Conservation (phyloP, 2,113 vertebrate genomes). For the Turnix velox region DNA sequence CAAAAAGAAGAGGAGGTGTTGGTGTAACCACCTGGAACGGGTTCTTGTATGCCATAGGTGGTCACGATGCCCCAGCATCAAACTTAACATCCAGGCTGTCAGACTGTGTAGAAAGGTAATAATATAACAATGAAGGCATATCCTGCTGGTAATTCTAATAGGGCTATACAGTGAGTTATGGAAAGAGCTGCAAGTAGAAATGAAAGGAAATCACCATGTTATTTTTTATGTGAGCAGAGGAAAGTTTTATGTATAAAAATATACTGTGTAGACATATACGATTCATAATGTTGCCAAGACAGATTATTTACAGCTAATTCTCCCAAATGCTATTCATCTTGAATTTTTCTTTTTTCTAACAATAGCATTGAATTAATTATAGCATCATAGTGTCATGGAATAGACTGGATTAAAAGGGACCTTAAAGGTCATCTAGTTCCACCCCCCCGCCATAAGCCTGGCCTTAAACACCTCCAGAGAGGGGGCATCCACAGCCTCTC, state of each 20-base stretch:
- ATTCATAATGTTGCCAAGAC: not conserved
- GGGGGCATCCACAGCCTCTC: too few relatives aligned
- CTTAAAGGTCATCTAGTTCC: too few relatives aligned
- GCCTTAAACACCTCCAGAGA: too few relatives aligned
- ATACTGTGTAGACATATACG: not conserved
- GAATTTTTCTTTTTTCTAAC: not conserved
- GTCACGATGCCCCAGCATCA: conserved; percentile 93
- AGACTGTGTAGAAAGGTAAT: conserved; percentile 95
- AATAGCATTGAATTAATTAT: not conserved
- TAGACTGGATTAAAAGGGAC: too few relatives aligned
- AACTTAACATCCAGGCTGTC: conserved; percentile 91
- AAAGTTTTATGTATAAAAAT: not conserved
- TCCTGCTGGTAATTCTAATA: not conserved
- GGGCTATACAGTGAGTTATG: not conserved
- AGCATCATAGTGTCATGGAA: too few relatives aligned
- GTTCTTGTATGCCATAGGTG: conserved; percentile 94
- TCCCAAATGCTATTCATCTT: not conserved
- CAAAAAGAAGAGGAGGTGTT: conserved; percentile 93
- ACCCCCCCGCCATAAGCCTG: too few relatives aligned
- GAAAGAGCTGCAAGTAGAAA: not conserved
- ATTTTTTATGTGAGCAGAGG: not conserved
- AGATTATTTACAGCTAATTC: not conserved
- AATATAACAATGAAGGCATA: not conserved
- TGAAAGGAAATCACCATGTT: not conserved
- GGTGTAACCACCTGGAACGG: conserved; percentile 97